A percentile compares a stretch with the other conserved stretches of the same genome.
Conservation (phyloP, 2,888 invertebrate species). For the Punctoribates punctum region DNA sequence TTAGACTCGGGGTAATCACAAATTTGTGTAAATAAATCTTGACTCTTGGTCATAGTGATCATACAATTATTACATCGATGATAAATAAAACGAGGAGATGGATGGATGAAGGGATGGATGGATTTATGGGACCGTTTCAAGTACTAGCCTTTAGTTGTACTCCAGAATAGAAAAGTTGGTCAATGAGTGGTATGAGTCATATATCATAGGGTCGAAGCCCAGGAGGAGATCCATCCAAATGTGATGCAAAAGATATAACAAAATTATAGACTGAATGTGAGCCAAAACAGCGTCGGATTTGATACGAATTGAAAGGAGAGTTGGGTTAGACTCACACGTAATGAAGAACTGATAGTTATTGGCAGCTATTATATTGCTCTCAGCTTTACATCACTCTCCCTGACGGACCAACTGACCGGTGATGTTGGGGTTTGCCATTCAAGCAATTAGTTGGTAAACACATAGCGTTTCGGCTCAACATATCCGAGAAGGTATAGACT, state of each 20-base stretch:
- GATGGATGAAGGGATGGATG: too few relatives aligned
- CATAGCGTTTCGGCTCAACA: neutral
- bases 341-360: constrained; percentile 20
- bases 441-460: constrained; percentile 24
- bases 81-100: too few relatives aligned
- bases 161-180: neutral
- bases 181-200: constrained; percentile 25
- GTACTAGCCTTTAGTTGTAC: too few relatives aligned
- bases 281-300: neutral
- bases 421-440: constrained; percentile 13
- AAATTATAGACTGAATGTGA: constrained; percentile 7
- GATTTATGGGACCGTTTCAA: too few relatives aligned
- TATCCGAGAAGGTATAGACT: constrained; percentile 20
- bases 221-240: constrained; percentile 12
- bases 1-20: too few relatives aligned
- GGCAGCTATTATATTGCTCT: constrained; percentile 13
- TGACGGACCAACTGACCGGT: constrained; percentile 16
- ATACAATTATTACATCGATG: too few relatives aligned
- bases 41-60: too few relatives aligned
- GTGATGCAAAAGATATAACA: constrained; percentile 27
- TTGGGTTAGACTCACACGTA: neutral
- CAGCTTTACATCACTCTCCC: constrained; percentile 10
- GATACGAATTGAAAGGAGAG: neutral
- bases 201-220: constrained; percentile 2
- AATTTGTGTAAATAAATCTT: too few relatives aligned